These are phyloP conservation scores for Laticauda colubrina DNA, from an alignment of 2,113 vertebrate genomes.

Conservation along the genomic window DNA sequence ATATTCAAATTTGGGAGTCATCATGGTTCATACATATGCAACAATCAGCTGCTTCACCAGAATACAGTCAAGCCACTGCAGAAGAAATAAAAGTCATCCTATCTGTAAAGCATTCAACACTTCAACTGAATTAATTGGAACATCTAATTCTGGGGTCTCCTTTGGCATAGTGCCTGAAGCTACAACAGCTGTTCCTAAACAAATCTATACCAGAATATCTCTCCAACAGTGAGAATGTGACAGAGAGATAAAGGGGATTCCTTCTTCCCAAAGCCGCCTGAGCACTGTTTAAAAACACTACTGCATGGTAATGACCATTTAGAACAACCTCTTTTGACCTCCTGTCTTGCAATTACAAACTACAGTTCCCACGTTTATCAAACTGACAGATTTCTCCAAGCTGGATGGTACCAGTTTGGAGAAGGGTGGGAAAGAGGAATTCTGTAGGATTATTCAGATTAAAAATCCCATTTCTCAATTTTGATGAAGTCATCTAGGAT, in stretches of 20 bases:
- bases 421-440: neutral
- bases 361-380: neutral
- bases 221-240: neutral
- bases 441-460: neutral
- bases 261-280: neutral
- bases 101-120: neutral
- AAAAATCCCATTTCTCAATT: neutral
- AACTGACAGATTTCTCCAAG: neutral
- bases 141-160: neutral
- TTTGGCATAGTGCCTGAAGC: neutral
- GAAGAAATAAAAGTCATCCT: neutral
- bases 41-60: neutral
- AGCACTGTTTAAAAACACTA: neutral
- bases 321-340: neutral
- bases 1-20: neutral
- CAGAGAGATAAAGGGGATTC: neutral
- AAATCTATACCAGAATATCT: neutral
- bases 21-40: neutral
- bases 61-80: neutral
- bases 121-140: neutral
- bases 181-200: neutral
- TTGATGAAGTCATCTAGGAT: neutral
- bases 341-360: neutral
- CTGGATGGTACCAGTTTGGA: neutral
- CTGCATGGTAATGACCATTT: neutral